A percentile compares a stretch with the other conserved stretches of the same genome.
Conservation (phyloP, 2,113 vertebrate species). For the Zapus hudsonius region DNA sequence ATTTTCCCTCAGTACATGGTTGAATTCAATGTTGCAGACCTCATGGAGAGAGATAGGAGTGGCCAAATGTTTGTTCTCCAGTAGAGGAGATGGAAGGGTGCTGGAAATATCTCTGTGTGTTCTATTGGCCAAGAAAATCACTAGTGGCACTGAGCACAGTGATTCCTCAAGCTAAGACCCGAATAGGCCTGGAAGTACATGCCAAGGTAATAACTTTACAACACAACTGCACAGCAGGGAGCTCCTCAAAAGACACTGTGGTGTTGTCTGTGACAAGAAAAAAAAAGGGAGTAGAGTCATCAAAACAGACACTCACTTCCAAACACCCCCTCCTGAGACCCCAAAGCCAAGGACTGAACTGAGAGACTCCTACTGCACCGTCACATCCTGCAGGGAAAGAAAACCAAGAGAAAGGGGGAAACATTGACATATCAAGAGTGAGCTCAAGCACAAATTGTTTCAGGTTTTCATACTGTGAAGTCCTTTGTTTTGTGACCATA, state of each 20-base stretch:
- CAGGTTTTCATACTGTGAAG: no score
- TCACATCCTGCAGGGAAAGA: not conserved
- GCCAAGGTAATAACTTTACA: not conserved
- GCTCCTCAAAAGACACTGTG: not conserved
- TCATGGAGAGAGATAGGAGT: not conserved
- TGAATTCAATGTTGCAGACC: not conserved
- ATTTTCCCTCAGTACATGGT: not conserved
- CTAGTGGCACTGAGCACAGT: not conserved
- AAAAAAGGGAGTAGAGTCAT: not conserved
- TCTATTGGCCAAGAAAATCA: not conserved
- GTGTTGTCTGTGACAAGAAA: not conserved
- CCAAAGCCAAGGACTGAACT: not conserved
- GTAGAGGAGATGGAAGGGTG: accelerated
- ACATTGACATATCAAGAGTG: not conserved
- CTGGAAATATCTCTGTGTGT: accelerated
- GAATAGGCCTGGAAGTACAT: not conserved
- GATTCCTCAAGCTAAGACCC: not conserved
- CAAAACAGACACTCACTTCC: not conserved
- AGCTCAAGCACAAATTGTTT: not conserved
- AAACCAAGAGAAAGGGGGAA: not conserved
- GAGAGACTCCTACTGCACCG: accelerated
- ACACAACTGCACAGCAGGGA: not conserved
- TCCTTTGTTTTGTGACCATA: no score
- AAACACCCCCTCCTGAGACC: not conserved
- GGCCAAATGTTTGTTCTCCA: accelerated